Evolutionary conservation across 2,888 invertebrate species (phyloP).

Genomic region (Sabellastarte sp.): DNA sequence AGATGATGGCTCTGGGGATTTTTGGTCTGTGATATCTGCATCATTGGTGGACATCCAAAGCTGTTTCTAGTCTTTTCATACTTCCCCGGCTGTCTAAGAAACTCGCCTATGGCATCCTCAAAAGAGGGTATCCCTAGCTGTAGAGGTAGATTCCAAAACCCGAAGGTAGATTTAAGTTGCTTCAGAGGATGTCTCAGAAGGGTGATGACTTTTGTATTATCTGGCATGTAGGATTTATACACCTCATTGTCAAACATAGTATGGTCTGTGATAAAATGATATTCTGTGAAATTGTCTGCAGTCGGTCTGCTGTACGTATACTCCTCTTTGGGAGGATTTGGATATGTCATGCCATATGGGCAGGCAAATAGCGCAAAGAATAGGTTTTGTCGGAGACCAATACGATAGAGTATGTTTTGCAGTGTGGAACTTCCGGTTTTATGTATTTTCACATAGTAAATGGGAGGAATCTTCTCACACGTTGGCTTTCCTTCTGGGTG

Average conservation of each 20-base stretch:
- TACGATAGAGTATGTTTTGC: constrained; percentile 1
- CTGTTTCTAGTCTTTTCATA: not conserved
- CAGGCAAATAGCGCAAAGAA: not conserved
- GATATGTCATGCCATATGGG: constrained; percentile 1
- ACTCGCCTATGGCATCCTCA: not conserved
- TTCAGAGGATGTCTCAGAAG: not conserved
- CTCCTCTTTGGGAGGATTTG: not conserved
- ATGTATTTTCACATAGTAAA: constrained; percentile 1
- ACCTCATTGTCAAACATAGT: not conserved
- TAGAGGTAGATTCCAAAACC: not conserved
- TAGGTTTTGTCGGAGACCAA: not conserved
- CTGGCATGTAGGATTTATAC: not conserved
- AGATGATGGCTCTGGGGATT: not conserved
- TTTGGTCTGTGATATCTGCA: not conserved
- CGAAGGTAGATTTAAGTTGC: constrained; percentile 1
- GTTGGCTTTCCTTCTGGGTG: too few relatives aligned
- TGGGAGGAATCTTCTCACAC: too few relatives aligned
- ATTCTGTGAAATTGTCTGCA: not conserved
- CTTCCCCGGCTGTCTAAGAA: not conserved
- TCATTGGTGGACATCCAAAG: not conserved
- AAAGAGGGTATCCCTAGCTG: not conserved
- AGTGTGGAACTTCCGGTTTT: constrained; percentile 2
- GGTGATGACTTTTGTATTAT: not conserved
- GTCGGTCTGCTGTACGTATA: not conserved
- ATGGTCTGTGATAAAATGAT: not conserved